phyloP scores from a whole-genome alignment of 1,140 invertebrate genomes.

The Bombus confusus region DNA sequence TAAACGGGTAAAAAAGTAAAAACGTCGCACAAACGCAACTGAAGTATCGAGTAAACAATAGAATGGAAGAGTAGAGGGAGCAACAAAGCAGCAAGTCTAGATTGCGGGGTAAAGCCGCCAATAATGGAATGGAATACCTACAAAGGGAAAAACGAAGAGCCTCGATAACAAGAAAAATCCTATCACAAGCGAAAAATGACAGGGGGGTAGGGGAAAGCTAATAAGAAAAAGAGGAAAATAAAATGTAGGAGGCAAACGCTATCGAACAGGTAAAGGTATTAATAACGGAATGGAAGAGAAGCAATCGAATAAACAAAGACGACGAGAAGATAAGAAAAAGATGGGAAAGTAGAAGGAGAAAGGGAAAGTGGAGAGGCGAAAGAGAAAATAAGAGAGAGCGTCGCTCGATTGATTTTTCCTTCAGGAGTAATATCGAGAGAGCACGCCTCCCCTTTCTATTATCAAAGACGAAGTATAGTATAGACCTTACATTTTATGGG shows the following conservation, averaged over 20 bases:
- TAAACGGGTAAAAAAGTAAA: neutral
- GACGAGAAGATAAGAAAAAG: neutral
- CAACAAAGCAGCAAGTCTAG: neutral
- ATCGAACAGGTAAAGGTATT: constrained; percentile 24
- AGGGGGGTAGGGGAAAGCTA: neutral
- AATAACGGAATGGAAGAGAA: neutral
- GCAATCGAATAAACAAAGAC: neutral
- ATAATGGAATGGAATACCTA: constrained; percentile 10
- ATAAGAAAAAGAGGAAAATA: neutral
- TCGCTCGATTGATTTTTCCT: constrained; percentile 46
- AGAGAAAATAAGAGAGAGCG: constrained; percentile 6
- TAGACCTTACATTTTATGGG: neutral
- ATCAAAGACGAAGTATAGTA: neutral
- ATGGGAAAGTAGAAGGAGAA: neutral
- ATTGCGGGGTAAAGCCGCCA: constrained; percentile 4
- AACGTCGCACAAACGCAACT: neutral
- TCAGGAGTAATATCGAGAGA: constrained; percentile 44
- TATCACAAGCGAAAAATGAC: constrained; percentile 19
- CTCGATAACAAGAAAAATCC: constrained; percentile 34
- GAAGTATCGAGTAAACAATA: constrained; percentile 9
- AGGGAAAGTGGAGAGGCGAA: constrained; percentile 1
- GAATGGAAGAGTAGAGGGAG: neutral
- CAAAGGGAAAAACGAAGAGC: constrained; percentile 9
- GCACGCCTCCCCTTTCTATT: constrained; percentile 28
- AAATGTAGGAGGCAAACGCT: neutral